Evolutionary conservation across 2,888 invertebrate genomes (phyloP), one percentile per base, ranked within the genome.

Genomic region (Mesorhabditis belari): DNA sequence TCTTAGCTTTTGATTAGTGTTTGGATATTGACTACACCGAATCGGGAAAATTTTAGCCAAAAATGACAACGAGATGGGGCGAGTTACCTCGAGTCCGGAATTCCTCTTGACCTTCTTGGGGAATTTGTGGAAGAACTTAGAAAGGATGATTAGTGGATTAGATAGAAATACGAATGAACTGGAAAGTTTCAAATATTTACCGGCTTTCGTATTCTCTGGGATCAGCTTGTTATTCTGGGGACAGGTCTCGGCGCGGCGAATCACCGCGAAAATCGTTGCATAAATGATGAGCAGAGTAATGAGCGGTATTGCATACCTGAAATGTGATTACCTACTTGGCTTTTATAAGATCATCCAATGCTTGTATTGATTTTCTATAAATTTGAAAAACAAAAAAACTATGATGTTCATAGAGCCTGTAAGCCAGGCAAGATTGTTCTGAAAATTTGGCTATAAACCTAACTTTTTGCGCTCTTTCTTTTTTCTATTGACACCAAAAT

Each of bases 221-320:
- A 35, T 35, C 12, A 35, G 44, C 44, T 35, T 35, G 44, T 35
- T 35, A n/a, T n/a, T 35, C 44, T 35, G 44, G n/a, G 44, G 44
- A n/a, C 44, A 35, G 44, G 64, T 58, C 5, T 68, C 66, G 3
- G 71, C 66, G 26, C 67, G 67, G 54, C 66, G 65, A 2, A 83
- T 76, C 1, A 79, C 80, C 4, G 77, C 58, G 2, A 81, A 81
- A 17, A 83, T 82, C 4, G 77, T 75, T 17, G 79, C 77, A 66
- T 83, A 83, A 70, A 83, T 81, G 60, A 79, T 69, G 3, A 79
- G 70, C 63, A 83, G 79, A 35, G 80, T 67, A 9, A 74, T 35
- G 3, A 84, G 71, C 2, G 83, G 83, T 2, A 82, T 54, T 3
- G 76, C 65, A 61, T 81, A 82, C 80, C 81, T 81, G 5, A 79